These are phyloP conservation scores for rat (Rattus norvegicus) DNA, from an alignment of 2,113 vertebrate genomes.

Conservation along the genomic window DNA sequence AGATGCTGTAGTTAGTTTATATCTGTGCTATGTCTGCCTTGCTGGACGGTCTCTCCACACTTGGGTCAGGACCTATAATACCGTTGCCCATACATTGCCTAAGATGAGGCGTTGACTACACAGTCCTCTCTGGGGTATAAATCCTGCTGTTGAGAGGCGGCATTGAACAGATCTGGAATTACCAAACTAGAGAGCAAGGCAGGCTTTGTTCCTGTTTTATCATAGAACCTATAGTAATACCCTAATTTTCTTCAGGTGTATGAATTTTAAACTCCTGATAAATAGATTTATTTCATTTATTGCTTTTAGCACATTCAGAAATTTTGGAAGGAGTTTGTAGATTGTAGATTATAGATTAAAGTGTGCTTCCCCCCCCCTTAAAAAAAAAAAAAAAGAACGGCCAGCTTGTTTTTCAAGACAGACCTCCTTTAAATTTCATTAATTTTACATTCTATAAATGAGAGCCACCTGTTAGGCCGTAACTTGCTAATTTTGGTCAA, in stretches of 20 bases:
- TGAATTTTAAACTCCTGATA: constrained; percentile 32
- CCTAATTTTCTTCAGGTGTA: constrained; percentile 54
- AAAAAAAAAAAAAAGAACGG: neutral
- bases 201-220: constrained; percentile 48
- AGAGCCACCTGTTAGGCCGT: constrained; percentile 84
- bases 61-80: neutral
- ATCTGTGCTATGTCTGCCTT: constrained; percentile 58
- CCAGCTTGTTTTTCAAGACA: constrained; percentile 68
- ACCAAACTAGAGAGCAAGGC: neutral
- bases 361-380: neutral
- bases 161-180: neutral
- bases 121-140: neutral
- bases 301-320: constrained; percentile 48
- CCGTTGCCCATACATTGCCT: constrained; percentile 41
- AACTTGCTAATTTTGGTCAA: constrained; percentile 83
- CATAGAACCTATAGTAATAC: neutral
- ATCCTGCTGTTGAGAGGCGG: constrained; percentile 25
- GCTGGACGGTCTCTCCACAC: constrained; percentile 26
- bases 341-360: constrained; percentile 59
- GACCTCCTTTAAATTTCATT: constrained; percentile 80
- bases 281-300: constrained; percentile 39
- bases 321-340: neutral
- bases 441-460: constrained; percentile 85
- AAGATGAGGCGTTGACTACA: neutral
- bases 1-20: constrained; percentile 73